These are phyloP conservation scores for Eclectus roratus DNA, from an alignment of 2,113 vertebrate species.

Conservation along the genomic window DNA sequence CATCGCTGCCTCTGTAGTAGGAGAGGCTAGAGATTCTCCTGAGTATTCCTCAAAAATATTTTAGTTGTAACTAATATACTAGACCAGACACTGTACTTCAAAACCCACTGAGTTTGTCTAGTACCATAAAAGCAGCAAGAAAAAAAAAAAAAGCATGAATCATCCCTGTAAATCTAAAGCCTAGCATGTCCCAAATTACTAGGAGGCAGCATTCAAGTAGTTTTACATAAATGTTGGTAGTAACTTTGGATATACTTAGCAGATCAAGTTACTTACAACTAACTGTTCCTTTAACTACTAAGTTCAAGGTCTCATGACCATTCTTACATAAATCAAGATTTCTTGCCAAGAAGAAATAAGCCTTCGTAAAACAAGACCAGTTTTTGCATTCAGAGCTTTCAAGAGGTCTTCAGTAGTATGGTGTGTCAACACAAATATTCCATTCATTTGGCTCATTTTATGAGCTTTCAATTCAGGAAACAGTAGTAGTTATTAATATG, in stretches of 20 bases:
- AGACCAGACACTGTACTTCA: background rate
- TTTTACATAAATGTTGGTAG: background rate
- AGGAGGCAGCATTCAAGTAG: background rate
- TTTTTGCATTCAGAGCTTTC: background rate
- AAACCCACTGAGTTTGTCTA: background rate
- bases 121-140: background rate
- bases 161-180: background rate
- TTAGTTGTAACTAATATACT: background rate
- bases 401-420: background rate
- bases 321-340: background rate
- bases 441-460: background rate
- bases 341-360: background rate
- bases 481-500: background rate
- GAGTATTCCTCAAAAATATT: background rate
- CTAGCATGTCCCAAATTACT: background rate
- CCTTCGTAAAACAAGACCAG: background rate
- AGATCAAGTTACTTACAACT: background rate
- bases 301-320: background rate
- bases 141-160: background rate
- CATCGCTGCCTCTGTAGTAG: background rate
- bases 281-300: background rate
- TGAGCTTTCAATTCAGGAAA: background rate
- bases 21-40: background rate
- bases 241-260: background rate
- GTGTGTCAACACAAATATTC: background rate